Percentiles rank a stretch among this genome's conserved stretches.
Evolutionary conservation across 2,888 invertebrate species (phyloP).

Genomic region (Kuschelorhynchus macadamiae): DNA sequence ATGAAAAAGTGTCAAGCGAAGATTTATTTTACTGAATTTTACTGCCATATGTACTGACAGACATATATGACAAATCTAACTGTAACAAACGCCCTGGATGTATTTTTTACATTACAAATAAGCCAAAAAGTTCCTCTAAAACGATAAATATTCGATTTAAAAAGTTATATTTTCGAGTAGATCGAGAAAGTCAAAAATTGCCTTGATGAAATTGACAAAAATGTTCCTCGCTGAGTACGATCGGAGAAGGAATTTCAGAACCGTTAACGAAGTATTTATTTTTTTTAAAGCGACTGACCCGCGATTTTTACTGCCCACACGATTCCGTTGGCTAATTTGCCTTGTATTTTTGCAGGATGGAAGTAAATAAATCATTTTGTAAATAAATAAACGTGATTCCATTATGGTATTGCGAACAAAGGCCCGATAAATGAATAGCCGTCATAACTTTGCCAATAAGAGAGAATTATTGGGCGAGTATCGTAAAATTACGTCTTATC

Average conservation of each 20-base stretch:
- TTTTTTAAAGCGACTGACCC: constrained; percentile 18
- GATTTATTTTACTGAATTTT: too few relatives aligned
- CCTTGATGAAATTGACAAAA: too few relatives aligned
- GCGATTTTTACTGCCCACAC: constrained; percentile 35
- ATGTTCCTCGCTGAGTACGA: not conserved
- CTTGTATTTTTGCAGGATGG: constrained; percentile 12
- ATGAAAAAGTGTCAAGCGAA: too few relatives aligned
- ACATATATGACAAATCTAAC: too few relatives aligned
- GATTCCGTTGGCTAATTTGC: constrained; percentile 9
- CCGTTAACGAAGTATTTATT: constrained; percentile 42
- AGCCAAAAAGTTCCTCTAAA: too few relatives aligned
- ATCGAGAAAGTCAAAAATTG: too few relatives aligned
- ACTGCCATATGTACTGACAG: too few relatives aligned
- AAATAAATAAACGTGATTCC: constrained; percentile 20
- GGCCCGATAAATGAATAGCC: not conserved
- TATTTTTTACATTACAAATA: too few relatives aligned
- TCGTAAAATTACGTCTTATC: too few relatives aligned
- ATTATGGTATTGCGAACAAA: constrained; percentile 7
- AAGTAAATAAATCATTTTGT: constrained; percentile 7
- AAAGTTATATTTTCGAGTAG: too few relatives aligned
- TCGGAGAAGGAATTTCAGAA: constrained; percentile 16
- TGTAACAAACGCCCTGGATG: too few relatives aligned
- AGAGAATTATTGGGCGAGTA: not conserved
- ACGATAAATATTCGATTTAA: too few relatives aligned
- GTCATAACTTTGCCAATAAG: constrained; percentile 5